Conservation (phyloP, 2,113 vertebrate genomes). For the Castor canadensis region DNA sequence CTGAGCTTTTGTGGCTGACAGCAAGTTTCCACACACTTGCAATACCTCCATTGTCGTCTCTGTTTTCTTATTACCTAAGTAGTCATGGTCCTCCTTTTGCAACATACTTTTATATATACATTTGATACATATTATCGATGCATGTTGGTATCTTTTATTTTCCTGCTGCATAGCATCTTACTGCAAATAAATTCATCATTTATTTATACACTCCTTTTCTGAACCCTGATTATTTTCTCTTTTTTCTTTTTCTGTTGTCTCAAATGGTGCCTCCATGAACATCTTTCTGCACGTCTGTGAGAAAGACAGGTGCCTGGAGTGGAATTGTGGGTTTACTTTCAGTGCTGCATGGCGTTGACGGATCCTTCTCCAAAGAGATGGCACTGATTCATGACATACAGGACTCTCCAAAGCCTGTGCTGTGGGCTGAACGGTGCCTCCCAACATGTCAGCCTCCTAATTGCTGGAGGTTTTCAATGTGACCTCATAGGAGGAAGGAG, state of each 20-base stretch:
- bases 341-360: background rate
- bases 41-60: background rate
- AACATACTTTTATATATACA: background rate
- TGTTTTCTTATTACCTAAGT: background rate
- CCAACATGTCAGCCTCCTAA: no score
- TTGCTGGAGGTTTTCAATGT: accelerated
- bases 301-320: background rate
- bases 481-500: background rate
- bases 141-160: background rate
- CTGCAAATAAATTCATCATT: background rate
- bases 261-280: background rate
- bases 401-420: background rate
- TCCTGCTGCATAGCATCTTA: background rate
- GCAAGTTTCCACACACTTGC: background rate
- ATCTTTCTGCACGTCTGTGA: background rate
- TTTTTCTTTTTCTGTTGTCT: background rate
- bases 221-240: background rate
- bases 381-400: accelerated
- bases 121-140: background rate
- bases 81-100: background rate
- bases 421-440: accelerated
- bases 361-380: background rate
- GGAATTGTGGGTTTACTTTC: background rate
- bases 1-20: no score
- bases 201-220: background rate